These are phyloP conservation scores for Nasonia giraulti DNA, from an alignment of 1,140 invertebrate species.

Conservation along the genomic window DNA sequence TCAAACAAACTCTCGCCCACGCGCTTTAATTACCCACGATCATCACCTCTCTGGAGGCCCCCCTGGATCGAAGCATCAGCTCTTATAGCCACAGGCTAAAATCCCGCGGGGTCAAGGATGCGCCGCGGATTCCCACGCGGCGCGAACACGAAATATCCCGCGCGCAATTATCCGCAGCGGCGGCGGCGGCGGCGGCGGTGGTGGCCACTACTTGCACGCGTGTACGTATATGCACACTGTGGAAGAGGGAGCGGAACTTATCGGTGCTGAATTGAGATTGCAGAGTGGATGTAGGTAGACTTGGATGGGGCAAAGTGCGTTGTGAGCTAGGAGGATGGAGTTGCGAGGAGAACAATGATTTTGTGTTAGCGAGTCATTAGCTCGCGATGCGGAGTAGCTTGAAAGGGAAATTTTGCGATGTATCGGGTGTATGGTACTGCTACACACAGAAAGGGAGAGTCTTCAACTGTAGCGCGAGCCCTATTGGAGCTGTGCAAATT, in stretches of 20 bases:
- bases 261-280: slow-evolving; percentile 25
- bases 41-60: neutral
- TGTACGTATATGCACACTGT: neutral
- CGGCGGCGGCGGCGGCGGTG: no score
- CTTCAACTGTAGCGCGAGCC: no score
- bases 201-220: neutral
- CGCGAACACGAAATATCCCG: slow-evolving; percentile 29
- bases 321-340: neutral
- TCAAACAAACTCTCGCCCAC: neutral
- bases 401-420: neutral
- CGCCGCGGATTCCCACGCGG: slow-evolving; percentile 30
- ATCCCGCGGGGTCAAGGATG: slow-evolving; percentile 27
- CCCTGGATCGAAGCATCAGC: neutral
- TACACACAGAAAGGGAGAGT: neutral
- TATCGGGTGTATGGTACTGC: neutral
- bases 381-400: neutral
- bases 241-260: neutral
- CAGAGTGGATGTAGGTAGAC: neutral
- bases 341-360: neutral
- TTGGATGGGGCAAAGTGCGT: neutral
- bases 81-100: neutral
- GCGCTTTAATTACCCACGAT: slow-evolving; percentile 5
- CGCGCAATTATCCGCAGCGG: slow-evolving; percentile 29
- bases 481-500: no score
- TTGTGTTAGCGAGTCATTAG: neutral